phyloP scores from a whole-genome alignment of 2,888 invertebrate genomes.

The Galerucella pusilla region DNA sequence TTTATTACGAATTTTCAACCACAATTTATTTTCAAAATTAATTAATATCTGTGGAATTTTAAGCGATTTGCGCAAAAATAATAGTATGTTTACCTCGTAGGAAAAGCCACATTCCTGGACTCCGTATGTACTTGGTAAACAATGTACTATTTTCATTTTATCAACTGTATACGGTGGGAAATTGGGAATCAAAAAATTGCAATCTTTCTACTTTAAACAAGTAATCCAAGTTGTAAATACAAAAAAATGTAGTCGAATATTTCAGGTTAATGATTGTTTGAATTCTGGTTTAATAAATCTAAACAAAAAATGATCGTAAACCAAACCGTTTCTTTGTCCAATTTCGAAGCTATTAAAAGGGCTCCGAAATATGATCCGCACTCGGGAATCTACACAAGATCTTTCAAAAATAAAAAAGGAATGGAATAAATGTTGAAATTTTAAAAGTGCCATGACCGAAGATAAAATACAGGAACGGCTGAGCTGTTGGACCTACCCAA shows the following conservation, averaged over 20 bases:
- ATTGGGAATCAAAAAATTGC: too few species aligned
- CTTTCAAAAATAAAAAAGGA: constrained; percentile 25
- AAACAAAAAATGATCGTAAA: constrained; percentile 8
- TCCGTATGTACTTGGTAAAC: too few species aligned
- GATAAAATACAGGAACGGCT: constrained; percentile 9
- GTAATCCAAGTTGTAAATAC: background rate
- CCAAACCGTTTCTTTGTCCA: constrained; percentile 24
- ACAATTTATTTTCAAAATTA: too few species aligned
- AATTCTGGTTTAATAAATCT: constrained; percentile 22
- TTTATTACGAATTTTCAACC: too few species aligned
- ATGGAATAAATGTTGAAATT: constrained; percentile 42
- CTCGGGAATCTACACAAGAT: constrained; percentile 35
- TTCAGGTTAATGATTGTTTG: background rate
- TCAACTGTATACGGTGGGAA: too few species aligned
- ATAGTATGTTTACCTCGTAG: too few species aligned
- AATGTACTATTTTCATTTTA: too few species aligned
- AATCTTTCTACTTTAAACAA: background rate
- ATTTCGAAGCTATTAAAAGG: constrained; percentile 12
- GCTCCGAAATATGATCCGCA: constrained; percentile 40
- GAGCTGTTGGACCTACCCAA: too few species aligned
- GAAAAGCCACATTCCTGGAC: too few species aligned
- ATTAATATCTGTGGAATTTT: too few species aligned
- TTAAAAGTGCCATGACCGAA: constrained; percentile 27
- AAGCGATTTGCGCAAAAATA: too few species aligned
- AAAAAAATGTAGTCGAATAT: background rate